Base-by-base conservation (phyloP, 2,113 vertebrate genomes). In the Oryzias curvinotus region DNA sequence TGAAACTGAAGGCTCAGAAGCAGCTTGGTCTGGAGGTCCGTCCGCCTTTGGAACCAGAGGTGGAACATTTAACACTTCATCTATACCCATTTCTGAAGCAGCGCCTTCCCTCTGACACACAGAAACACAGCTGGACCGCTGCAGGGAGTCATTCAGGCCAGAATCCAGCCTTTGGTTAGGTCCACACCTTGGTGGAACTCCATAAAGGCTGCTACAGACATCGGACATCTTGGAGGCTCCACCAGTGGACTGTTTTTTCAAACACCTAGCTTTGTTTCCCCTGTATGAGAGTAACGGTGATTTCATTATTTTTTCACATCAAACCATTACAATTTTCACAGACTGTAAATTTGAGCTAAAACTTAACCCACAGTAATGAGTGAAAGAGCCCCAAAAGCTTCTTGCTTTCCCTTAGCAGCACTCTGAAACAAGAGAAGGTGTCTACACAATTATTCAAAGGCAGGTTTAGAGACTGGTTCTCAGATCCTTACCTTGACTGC, bases 331-430 rank as follows among this genome's bases (percentile, higher is more conserved):
- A 13, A n/a, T 18, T 3, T 17, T 30, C 47, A 21, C 55, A 1
- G 25, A 52, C 4, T 17, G 1, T 5, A 55, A 43, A 25, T 14
- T 7, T 14, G 49, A 56, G 14, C 16, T 17, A 8, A 12, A 57
- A 16, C 7, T 64, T 5, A 7, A 17, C 95, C 95, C 85, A 96
- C 95, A 85, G 86, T 77, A 92, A 83, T 46, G 91, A 87, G 2
- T 91, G 84, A 60, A 91, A 86, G 47, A 92, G 89, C 46, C 90
- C 89, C 0, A 94, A 90, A 44, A 94, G 82, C 74, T 91, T 92
- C 84, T 90, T 92, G 86, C 93, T 94, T 85, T 95, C 95, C 75
- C 93, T 94, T 62, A 94, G 89, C 71, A 96, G 88, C 58, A 91
- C 90, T 80, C 94, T 96, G 77, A 70, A 59, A 46, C 85, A 60